These are phyloP conservation scores for Drosophila paracracens DNA, from an alignment of 2,888 invertebrate genomes.

Conservation along the genomic window DNA sequence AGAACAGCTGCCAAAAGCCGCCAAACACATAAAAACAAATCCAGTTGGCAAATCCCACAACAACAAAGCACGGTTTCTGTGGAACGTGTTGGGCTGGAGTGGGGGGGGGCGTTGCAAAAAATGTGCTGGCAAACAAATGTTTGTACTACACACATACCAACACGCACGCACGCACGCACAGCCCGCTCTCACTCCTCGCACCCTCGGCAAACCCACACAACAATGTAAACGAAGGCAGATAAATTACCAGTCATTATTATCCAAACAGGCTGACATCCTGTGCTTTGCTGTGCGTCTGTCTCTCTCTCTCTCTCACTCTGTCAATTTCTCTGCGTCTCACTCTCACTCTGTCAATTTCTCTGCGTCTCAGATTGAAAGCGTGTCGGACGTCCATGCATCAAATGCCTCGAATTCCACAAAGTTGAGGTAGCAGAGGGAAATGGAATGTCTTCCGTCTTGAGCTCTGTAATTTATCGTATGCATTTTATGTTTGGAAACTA, in stretches of 20 bases:
- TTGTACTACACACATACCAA: constrained; percentile 64
- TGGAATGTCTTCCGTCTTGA: neutral
- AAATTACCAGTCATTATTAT: constrained; percentile 80
- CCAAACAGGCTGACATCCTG: constrained; percentile 67
- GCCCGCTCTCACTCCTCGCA: constrained; percentile 1
- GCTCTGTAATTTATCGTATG: constrained; percentile 57
- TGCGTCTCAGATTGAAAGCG: constrained; percentile 43
- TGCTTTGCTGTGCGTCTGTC: constrained; percentile 11
- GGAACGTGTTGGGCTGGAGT: neutral
- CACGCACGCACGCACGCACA: constrained; percentile 56
- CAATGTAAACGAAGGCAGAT: constrained; percentile 79
- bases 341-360: neutral
- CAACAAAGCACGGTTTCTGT: neutral
- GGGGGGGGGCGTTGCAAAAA: constrained; percentile 23
- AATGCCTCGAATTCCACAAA: constrained; percentile 58
- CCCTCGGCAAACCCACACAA: constrained; percentile 25
- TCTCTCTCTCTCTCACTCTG: neutral
- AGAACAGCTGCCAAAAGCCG: constrained; percentile 39
- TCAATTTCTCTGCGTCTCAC: neutral
- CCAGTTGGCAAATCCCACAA: constrained; percentile 56
- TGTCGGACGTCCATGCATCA: constrained; percentile 66
- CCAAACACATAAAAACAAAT: constrained; percentile 66
- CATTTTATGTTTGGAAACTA: constrained; percentile 49
- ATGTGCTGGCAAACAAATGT: constrained; percentile 70
- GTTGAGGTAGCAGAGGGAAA: neutral